These are phyloP conservation scores for Thysanoteuthis rhombus DNA, from an alignment of 2,888 invertebrate genomes.

Conservation along the genomic window DNA sequence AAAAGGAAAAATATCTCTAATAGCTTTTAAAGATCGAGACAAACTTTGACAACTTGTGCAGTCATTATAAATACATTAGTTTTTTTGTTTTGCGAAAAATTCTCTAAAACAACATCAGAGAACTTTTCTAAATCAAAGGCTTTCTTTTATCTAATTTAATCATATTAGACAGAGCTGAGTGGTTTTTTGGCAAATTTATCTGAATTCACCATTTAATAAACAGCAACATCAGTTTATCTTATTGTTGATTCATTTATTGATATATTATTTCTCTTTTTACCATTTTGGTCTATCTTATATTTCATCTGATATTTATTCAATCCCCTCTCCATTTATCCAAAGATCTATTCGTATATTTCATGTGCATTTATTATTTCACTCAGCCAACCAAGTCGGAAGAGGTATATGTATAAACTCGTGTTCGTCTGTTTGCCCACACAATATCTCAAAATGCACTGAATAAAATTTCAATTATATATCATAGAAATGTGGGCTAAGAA, in stretches of 20 bases:
- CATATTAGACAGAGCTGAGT: not conserved
- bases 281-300: no score
- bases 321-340: no score
- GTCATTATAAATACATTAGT: not conserved
- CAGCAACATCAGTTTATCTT: not conserved
- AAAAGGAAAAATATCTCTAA: not conserved
- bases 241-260: not conserved
- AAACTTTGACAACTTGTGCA: slow-evolving; percentile 12
- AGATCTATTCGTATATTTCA: no score
- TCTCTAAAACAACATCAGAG: slow-evolving; percentile 12
- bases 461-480: no score
- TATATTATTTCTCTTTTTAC: not conserved
- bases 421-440: no score
- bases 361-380: no score
- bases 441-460: no score
- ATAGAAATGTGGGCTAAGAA: no score
- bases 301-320: no score
- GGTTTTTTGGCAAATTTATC: not conserved
- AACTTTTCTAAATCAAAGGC: not conserved
- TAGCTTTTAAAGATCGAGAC: slow-evolving; percentile 12
- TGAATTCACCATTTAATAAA: not conserved
- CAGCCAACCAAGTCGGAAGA: no score
- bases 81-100: not conserved
- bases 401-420: no score
- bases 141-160: slow-evolving; percentile 12